Percentiles rank a stretch among this genome's conserved stretches.
Conservation (phyloP, 2,113 vertebrate genomes). For the Lota lota region DNA sequence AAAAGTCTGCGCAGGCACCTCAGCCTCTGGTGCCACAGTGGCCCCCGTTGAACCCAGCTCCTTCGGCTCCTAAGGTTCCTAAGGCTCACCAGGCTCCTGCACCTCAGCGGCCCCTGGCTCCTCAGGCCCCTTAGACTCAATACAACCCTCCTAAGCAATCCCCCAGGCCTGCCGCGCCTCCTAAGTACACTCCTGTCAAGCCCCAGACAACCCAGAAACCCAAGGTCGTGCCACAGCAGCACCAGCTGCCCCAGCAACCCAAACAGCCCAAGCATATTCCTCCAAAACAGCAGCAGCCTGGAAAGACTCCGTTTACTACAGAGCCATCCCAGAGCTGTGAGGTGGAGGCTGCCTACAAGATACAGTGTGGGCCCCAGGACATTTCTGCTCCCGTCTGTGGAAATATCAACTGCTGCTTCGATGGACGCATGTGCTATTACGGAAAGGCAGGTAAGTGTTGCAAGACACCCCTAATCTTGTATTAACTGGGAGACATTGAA, state of each 20-base stretch:
- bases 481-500: no score
- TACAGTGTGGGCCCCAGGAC: constrained; percentile 26
- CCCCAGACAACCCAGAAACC: background rate
- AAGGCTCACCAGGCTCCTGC: background rate
- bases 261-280: no score
- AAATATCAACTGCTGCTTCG: constrained; percentile 48
- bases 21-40: background rate
- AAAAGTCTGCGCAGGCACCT: background rate
- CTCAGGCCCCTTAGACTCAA: background rate
- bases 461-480: no score
- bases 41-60: background rate
- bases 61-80: background rate
- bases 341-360: constrained; percentile 8
- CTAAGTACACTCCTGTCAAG: background rate
- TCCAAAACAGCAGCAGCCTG: background rate
- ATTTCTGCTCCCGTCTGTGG: constrained; percentile 12
- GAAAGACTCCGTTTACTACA: background rate
- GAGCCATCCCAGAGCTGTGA: constrained; percentile 36
- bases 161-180: background rate
- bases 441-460: constrained; percentile 49
- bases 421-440: constrained; percentile 52
- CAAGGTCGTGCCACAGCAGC: background rate
- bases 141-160: no score
- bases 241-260: background rate
- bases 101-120: background rate